phyloP scores from a whole-genome alignment of 2,888 invertebrate genomes.

The Nipponacmea schrenckii region DNA sequence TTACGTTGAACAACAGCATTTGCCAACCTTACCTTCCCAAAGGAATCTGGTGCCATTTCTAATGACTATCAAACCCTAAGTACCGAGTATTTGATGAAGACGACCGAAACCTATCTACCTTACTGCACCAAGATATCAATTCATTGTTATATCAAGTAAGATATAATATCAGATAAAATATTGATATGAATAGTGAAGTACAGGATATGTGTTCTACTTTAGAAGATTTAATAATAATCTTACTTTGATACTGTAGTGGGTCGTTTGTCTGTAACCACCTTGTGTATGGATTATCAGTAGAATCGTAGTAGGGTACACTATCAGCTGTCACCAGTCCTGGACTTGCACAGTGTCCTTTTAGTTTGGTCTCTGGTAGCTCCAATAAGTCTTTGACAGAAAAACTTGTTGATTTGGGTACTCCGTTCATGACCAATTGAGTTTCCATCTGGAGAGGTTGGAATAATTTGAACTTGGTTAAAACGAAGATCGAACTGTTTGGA shows the following conservation, averaged over 20 bases:
- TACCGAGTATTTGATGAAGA: too few species aligned
- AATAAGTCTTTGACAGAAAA: conserved; percentile 94
- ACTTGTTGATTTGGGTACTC: conserved; percentile 80
- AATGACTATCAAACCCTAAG: too few species aligned
- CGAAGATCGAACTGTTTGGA: conserved; percentile 4
- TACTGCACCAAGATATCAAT: too few species aligned
- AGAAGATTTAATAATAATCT: conserved; percentile 27
- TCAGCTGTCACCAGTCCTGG: conserved; percentile 34
- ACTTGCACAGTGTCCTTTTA: conserved; percentile 33
- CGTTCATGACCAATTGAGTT: conserved; percentile 73
- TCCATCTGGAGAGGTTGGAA: conserved; percentile 43
- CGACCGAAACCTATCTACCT: too few species aligned
- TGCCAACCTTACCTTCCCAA: too few species aligned
- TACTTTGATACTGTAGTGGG: conserved; percentile 58
- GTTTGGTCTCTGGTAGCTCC: conserved; percentile 78
- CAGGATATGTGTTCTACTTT: too few species aligned
- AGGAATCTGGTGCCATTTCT: too few species aligned
- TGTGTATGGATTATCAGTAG: conserved; percentile 71
- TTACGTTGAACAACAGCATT: too few species aligned
- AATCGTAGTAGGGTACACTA: conserved; percentile 47
- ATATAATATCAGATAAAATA: too few species aligned
- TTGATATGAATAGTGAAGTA: too few species aligned
- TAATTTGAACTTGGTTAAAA: not conserved
- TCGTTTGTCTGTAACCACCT: conserved; percentile 66
- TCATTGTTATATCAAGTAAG: too few species aligned